A percentile compares a stretch with the other conserved stretches of the same genome.
These are phyloP conservation scores for Quiscalus mexicanus DNA, from an alignment of 2,113 vertebrate genomes.

Conservation along the genomic window DNA sequence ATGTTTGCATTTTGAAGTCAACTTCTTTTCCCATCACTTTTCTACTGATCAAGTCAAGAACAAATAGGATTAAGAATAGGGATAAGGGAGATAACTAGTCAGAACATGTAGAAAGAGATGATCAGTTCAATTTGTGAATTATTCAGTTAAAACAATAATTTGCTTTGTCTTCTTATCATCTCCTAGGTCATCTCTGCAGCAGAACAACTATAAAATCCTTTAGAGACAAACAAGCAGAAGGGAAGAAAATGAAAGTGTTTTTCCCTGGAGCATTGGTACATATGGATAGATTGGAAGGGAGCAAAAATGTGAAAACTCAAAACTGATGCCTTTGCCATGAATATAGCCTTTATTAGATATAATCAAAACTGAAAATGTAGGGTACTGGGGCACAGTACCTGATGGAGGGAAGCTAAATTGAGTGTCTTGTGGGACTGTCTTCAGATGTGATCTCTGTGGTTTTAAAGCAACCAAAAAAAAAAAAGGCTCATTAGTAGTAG, in stretches of 20 bases:
- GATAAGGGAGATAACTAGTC: neutral
- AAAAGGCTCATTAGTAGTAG: neutral
- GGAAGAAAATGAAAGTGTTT: neutral
- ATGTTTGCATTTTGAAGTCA: neutral
- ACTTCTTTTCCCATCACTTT: neutral
- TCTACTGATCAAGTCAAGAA: neutral
- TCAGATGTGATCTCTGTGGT: neutral
- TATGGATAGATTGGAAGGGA: neutral
- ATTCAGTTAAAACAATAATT: slow-evolving; percentile 7
- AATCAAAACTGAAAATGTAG: neutral
- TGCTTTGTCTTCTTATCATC: neutral
- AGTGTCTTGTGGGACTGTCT: neutral
- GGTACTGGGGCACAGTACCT: neutral
- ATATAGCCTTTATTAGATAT: neutral
- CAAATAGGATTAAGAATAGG: neutral
- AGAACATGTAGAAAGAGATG: neutral
- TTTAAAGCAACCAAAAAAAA: neutral
- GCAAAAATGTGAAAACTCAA: neutral
- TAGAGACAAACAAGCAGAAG: neutral
- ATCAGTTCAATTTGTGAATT: neutral
- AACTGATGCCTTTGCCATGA: neutral
- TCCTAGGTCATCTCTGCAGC: slow-evolving; percentile 8
- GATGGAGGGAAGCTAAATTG: neutral
- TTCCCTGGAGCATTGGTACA: neutral
- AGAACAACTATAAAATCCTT: neutral